These are phyloP conservation scores for Hedychridium roseum DNA, from an alignment of 2,888 invertebrate species.

Conservation along the genomic window DNA sequence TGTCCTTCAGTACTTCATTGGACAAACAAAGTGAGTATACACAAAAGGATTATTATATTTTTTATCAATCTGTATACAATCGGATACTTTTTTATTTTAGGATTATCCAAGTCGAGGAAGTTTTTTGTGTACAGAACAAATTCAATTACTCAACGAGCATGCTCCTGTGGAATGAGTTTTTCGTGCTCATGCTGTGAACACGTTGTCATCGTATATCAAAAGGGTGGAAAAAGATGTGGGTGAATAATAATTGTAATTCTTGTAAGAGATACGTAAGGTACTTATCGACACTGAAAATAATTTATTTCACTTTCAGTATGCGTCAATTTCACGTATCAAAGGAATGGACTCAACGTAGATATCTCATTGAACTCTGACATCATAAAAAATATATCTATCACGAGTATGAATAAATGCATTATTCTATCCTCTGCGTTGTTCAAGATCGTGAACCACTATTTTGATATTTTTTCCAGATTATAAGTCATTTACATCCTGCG, in stretches of 20 bases:
- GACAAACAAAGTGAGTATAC: slow-evolving; percentile 23
- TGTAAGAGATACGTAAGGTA: not conserved
- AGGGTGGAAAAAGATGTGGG: slow-evolving; percentile 42
- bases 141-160: slow-evolving; percentile 37
- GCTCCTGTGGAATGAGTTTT: slow-evolving; percentile 33
- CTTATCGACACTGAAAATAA: too few species aligned
- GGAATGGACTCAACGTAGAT: slow-evolving; percentile 45
- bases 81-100: slow-evolving; percentile 12
- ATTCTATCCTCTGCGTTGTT: not conserved
- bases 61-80: not conserved
- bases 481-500: slow-evolving; percentile 45
- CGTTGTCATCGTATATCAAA: slow-evolving; percentile 43
- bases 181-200: slow-evolving; percentile 52
- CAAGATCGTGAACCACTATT: too few species aligned
- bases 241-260: not conserved
- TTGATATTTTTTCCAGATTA: slow-evolving; percentile 39
- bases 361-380: slow-evolving; percentile 38
- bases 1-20: too few species aligned
- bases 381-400: slow-evolving; percentile 38
- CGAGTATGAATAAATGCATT: slow-evolving; percentile 33
- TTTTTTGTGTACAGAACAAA: slow-evolving; percentile 39
- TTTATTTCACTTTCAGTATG: slow-evolving; percentile 55
- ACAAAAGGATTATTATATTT: not conserved
- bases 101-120: slow-evolving; percentile 10
- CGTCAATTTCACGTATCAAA: slow-evolving; percentile 48